Evolutionary conservation across 2,113 vertebrate species (phyloP).

Genomic region (Colaptes auratus): DNA sequence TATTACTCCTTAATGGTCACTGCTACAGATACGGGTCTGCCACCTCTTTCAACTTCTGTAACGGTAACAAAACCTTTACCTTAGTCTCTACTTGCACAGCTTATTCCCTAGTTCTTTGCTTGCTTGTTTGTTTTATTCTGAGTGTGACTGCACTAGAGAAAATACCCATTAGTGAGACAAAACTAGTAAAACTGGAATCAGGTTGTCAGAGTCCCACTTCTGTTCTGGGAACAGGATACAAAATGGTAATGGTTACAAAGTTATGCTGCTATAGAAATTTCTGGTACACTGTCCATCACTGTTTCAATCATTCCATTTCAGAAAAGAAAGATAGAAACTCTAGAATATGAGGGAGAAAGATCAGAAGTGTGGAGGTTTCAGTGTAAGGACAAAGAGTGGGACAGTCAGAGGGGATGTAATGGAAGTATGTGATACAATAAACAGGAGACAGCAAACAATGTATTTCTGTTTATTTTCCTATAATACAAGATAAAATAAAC

Average conservation of each 20-base stretch:
- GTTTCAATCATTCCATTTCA: neutral
- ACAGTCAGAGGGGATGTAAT: neutral
- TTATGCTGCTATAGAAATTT: neutral
- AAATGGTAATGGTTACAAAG: neutral
- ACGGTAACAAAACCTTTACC: constrained; percentile 31
- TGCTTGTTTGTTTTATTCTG: neutral
- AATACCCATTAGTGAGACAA: neutral
- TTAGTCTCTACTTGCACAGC: neutral
- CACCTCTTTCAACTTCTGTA: constrained; percentile 38
- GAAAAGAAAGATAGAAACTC: neutral
- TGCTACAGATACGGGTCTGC: constrained; percentile 7
- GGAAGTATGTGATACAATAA: neutral
- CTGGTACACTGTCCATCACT: neutral
- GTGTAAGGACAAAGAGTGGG: neutral
- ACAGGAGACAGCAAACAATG: neutral
- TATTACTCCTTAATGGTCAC: constrained; percentile 36
- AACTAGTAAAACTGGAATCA: neutral
- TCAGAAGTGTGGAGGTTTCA: neutral
- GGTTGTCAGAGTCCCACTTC: neutral
- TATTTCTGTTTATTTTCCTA: neutral
- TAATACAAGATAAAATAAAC: neutral
- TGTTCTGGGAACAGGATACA: neutral
- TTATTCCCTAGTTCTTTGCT: neutral
- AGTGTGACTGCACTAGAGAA: neutral
- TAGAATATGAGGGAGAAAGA: neutral